Percentiles rank a stretch among this genome's conserved stretches.
These are phyloP conservation scores for Biston betularia DNA, from an alignment of 2,888 invertebrate species.

Conservation along the genomic window DNA sequence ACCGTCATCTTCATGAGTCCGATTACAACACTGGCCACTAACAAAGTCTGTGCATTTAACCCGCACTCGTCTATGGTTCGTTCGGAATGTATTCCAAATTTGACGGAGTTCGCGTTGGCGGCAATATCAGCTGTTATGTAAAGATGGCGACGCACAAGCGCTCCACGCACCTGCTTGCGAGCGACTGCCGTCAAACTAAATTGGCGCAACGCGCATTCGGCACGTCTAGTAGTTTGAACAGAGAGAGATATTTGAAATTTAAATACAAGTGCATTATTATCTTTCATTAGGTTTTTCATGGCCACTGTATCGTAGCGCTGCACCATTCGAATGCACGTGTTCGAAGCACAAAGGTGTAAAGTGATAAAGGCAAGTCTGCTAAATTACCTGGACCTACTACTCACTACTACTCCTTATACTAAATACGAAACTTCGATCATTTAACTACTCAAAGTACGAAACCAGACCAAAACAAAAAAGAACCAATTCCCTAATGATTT, in stretches of 20 bases:
- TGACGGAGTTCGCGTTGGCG: conserved; percentile 67
- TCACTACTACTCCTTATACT: too few relatives aligned
- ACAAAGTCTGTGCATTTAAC: conserved; percentile 58
- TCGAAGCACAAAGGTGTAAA: not conserved
- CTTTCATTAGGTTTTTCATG: conserved; percentile 46
- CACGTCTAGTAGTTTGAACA: conserved; percentile 67
- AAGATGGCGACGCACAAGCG: conserved; percentile 78
- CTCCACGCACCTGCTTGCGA: conserved; percentile 81
- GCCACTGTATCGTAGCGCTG: conserved; percentile 32
- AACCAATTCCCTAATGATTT: not conserved
- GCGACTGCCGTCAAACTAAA: conserved; percentile 79
- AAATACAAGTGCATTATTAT: conserved; percentile 57
- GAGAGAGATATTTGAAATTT: conserved; percentile 60
- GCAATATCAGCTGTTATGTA: conserved; percentile 70
- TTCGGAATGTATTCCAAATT: conserved; percentile 49
- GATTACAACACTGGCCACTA: conserved; percentile 57
- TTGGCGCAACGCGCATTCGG: conserved; percentile 76
- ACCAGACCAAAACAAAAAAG: too few relatives aligned
- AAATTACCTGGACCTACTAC: not conserved
- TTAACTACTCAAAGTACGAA: too few relatives aligned
- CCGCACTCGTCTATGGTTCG: conserved; percentile 46
- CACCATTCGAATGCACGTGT: conserved; percentile 14
- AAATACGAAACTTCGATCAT: too few relatives aligned
- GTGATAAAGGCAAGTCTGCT: not conserved
- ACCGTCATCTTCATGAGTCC: conserved; percentile 90